A percentile compares a stretch with the other conserved stretches of the same genome.
These are phyloP conservation scores for Panthera leo DNA, from an alignment of 2,113 vertebrate genomes.

Conservation along the genomic window DNA sequence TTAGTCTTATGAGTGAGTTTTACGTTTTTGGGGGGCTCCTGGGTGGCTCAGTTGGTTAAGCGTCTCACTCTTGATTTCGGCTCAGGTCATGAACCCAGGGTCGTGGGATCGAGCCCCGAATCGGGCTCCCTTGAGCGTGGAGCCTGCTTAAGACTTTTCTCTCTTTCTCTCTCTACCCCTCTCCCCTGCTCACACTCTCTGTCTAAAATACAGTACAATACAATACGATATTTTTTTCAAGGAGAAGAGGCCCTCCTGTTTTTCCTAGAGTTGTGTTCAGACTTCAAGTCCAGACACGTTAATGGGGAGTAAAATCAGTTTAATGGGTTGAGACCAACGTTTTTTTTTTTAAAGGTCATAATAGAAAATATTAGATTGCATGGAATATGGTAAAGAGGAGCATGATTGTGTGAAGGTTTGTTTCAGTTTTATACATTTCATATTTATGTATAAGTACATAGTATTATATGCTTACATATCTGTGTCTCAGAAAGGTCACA, in stretches of 20 bases:
- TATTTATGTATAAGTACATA: background rate
- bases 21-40: background rate
- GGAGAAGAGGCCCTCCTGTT: background rate
- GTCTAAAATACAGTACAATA: too few relatives aligned
- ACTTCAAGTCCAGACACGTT: background rate
- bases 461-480: background rate
- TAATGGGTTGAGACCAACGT: background rate
- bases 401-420: background rate
- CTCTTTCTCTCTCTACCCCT: too few relatives aligned
- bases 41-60: too few relatives aligned
- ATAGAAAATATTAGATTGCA: background rate
- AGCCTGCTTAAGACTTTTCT: too few relatives aligned
- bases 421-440: background rate
- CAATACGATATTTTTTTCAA: background rate
- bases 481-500: fast-evolving
- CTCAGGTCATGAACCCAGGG: too few relatives aligned
- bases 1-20: background rate
- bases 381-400: background rate
- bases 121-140: too few relatives aligned
- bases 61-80: too few relatives aligned
- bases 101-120: too few relatives aligned
- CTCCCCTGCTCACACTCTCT: too few relatives aligned
- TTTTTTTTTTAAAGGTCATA: background rate
- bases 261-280: background rate
- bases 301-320: background rate